Evolutionary conservation across 2,888 invertebrate species (phyloP).

Genomic region (Pollenia amentaria): DNA sequence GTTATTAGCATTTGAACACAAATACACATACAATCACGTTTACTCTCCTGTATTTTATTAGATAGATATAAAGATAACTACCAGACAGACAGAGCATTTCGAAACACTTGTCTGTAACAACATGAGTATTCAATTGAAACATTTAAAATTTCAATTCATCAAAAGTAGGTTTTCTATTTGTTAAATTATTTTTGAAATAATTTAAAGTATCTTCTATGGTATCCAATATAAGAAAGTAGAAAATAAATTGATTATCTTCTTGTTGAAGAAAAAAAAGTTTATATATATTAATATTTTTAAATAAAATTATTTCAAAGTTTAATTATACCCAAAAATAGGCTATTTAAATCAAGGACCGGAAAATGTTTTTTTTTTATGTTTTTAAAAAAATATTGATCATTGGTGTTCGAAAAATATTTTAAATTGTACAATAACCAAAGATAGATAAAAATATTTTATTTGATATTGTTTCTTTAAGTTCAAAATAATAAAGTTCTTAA

Average conservation of each 20-base stretch:
- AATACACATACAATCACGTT: conserved; percentile 5
- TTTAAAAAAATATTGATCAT: no score
- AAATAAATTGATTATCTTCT: neutral
- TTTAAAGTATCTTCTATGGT: neutral
- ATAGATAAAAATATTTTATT: no score
- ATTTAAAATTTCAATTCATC: conserved; percentile 56
- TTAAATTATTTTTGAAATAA: conserved; percentile 3
- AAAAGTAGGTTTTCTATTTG: conserved; percentile 15
- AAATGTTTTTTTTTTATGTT: no score
- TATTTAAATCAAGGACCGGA: no score
- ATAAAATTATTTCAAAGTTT: no score
- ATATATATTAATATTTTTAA: no score
- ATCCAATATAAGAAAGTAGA: neutral
- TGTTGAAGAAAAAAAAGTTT: no score
- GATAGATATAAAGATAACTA: conserved; percentile 7
- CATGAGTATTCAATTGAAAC: conserved; percentile 48
- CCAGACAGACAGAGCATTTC: neutral
- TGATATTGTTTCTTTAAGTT: no score
- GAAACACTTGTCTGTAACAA: conserved; percentile 28
- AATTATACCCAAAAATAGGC: no score
- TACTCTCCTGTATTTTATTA: neutral
- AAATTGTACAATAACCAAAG: no score
- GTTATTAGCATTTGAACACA: conserved; percentile 60
- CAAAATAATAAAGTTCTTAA: no score
- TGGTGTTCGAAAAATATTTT: no score